A percentile compares a stretch with the other conserved stretches of the same genome.
phyloP scores from a whole-genome alignment of 2,797 vertebrate genomes.

The Xenops minutus region DNA sequence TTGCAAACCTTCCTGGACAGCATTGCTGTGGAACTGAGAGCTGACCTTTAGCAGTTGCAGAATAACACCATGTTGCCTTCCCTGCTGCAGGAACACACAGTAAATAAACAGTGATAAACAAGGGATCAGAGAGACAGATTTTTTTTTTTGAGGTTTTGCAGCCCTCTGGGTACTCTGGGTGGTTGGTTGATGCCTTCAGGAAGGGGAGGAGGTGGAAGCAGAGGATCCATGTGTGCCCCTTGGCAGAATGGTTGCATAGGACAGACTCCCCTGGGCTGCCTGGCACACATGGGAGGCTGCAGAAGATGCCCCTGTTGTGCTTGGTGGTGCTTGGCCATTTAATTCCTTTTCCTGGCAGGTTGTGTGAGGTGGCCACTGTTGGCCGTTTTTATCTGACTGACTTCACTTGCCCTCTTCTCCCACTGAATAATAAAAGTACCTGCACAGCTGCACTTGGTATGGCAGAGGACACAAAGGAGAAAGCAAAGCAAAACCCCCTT shows the following conservation, averaged over 20 bases:
- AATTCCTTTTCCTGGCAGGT: neutral
- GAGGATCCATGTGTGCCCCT: rapidly evolving
- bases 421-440: neutral
- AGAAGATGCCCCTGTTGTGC: neutral
- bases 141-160: neutral
- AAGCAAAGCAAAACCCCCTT: neutral
- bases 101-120: neutral
- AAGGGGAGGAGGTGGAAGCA: neutral
- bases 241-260: rapidly evolving
- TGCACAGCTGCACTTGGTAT: neutral
- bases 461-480: neutral
- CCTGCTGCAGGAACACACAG: neutral
- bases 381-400: neutral
- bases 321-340: neutral
- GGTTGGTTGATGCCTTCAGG: rapidly evolving
- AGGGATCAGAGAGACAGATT: neutral
- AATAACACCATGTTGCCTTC: rapidly evolving
- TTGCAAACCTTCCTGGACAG: neutral
- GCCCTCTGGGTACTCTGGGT: neutral
- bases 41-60: neutral
- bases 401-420: neutral
- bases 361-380: neutral
- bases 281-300: neutral
- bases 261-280: neutral
- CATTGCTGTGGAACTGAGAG: neutral